Conservation (phyloP, 1,140 invertebrate genomes). For the Theocolax elegans region DNA sequence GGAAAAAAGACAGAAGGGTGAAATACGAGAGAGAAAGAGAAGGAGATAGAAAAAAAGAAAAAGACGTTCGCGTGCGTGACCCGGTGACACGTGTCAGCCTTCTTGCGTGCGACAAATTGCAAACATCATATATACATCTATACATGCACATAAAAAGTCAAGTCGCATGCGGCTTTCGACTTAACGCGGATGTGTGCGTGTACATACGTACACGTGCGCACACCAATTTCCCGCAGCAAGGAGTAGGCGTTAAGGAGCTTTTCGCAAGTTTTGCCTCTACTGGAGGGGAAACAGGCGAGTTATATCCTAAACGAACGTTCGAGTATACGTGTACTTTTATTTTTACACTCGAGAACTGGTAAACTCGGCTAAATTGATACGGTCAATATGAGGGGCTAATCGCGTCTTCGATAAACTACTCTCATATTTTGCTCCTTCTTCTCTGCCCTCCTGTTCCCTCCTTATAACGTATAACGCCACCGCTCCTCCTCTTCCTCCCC, state of each 20-base stretch:
- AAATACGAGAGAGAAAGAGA: too few relatives aligned
- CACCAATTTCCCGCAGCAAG: neutral
- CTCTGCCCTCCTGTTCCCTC: neutral
- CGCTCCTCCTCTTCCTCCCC: neutral
- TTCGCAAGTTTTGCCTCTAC: neutral
- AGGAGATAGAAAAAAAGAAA: too few relatives aligned
- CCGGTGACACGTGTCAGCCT: slow-evolving; percentile 43
- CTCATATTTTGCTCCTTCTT: slow-evolving; percentile 3
- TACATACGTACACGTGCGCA: too few relatives aligned
- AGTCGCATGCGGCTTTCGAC: too few relatives aligned
- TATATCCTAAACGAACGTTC: neutral
- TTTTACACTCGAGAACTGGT: neutral
- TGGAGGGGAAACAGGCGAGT: neutral
- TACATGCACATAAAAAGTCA: too few relatives aligned
- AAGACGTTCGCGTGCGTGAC: slow-evolving; percentile 31
- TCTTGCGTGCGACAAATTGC: slow-evolving; percentile 49
- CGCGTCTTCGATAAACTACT: neutral
- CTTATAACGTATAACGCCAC: neutral
- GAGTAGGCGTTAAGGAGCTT: neutral
- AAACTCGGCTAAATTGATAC: slow-evolving; percentile 9
- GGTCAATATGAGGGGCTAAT: slow-evolving; percentile 12
- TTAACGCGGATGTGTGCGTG: too few relatives aligned
- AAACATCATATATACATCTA: too few relatives aligned
- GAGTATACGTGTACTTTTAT: neutral
- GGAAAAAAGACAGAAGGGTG: too few relatives aligned